Evolutionary conservation across 2,888 invertebrate species (phyloP).

Genomic region (Monoplex corrugatus): DNA sequence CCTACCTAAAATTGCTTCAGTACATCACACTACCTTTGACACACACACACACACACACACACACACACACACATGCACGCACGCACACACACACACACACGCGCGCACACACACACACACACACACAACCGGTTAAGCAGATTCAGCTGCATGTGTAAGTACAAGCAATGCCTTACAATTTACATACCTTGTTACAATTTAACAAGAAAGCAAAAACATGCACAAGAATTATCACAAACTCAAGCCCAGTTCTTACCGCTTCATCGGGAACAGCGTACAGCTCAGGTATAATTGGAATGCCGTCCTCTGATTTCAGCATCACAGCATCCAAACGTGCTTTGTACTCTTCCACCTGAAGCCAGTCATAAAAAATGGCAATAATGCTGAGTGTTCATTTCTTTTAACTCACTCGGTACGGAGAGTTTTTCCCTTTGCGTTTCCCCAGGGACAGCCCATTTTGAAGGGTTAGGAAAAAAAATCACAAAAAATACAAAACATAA

Average conservation of each 20-base stretch:
- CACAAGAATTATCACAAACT: not conserved
- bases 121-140: not conserved
- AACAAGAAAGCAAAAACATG: not conserved
- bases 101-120: not conserved
- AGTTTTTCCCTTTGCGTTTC: too few relatives aligned
- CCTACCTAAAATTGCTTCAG: too few relatives aligned
- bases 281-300: constrained; percentile 93
- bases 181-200: too few relatives aligned
- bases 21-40: too few relatives aligned
- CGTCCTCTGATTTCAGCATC: constrained; percentile 94
- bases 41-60: not conserved
- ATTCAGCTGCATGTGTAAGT: too few relatives aligned
- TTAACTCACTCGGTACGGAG: too few relatives aligned
- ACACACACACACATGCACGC: not conserved
- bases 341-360: constrained; percentile 80
- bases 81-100: not conserved
- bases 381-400: too few relatives aligned
- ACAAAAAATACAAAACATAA: too few relatives aligned
- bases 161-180: too few relatives aligned
- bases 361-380: not conserved
- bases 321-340: constrained; percentile 81
- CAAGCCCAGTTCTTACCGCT: constrained; percentile 80
- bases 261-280: constrained; percentile 93
- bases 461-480: too few relatives aligned
- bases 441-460: too few relatives aligned